Conservation (phyloP, 2,888 invertebrate species). For the Pycnomerus fuliginosus region DNA sequence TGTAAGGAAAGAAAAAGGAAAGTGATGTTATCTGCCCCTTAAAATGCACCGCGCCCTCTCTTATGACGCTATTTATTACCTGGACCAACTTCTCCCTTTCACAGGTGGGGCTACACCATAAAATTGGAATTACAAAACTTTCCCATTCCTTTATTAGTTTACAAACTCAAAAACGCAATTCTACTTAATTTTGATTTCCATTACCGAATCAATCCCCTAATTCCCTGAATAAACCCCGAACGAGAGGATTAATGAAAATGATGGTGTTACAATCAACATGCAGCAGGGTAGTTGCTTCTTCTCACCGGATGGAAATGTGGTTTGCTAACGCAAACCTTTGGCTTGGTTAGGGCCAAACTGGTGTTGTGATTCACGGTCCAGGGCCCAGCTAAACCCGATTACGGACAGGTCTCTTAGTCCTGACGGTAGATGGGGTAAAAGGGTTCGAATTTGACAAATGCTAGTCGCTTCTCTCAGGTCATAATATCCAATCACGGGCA, state of each 20-base stretch:
- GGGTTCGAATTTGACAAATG: conserved; percentile 27
- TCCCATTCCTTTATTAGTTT: too few relatives aligned
- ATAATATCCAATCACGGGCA: conserved; percentile 27
- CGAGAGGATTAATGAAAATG: too few relatives aligned
- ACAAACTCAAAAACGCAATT: too few relatives aligned
- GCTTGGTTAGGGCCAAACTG: conserved; percentile 33
- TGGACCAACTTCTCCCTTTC: conserved; percentile 7
- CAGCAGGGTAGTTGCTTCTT: conserved; percentile 4
- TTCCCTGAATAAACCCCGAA: too few relatives aligned
- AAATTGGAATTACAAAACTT: too few relatives aligned
- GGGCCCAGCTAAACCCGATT: conserved; percentile 35
- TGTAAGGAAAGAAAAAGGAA: conserved; percentile 49
- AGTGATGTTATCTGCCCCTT: conserved; percentile 43
- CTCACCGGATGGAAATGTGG: conserved; percentile 24
- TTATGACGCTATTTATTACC: conserved; percentile 25
- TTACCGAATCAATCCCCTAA: too few relatives aligned
- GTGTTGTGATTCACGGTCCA: conserved; percentile 38
- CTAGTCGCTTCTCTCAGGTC: conserved; percentile 9
- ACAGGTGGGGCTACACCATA: conserved; percentile 1
- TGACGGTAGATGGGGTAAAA: conserved; percentile 40
- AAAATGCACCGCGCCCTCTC: conserved; percentile 37
- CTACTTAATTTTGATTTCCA: too few relatives aligned
- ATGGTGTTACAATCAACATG: not conserved
- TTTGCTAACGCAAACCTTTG: conserved; percentile 27
- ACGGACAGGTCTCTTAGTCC: conserved; percentile 33